Base-by-base conservation (phyloP, 2,797 vertebrate genomes). In the Cuculus canorus region DNA sequence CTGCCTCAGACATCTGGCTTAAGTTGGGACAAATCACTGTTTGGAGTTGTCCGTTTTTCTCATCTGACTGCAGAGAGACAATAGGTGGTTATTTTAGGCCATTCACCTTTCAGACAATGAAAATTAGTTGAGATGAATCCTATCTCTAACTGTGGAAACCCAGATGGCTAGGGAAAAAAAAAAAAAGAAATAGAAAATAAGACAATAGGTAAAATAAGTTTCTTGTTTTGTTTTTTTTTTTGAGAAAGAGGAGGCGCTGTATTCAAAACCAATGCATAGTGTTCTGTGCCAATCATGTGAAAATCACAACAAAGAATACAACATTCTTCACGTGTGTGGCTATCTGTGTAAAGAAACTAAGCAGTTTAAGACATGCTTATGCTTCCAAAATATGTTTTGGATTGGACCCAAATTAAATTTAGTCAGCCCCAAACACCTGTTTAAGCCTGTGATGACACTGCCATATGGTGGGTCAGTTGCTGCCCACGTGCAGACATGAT, bases 101-200 rank as follows among this genome's bases (percentile, higher is more conserved):
- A 95, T 95, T 96, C 95, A 96, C 94, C 84, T 95, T 92, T 94
- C 89, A 92, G 95, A 96, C 96, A 96, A 92, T 0, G 32, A 95
- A 96, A 96, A 95, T 96, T 95, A 96, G 96, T 95, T 91, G 91
- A 95, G 92, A 96, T 93, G 86, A 94, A 96, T 96, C 89, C 89
- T 85, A 66, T 63, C 84, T 94, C 89, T 96, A 96, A 96, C 93
- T 95, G 94, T 87, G 48, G 84, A 93, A 95, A 91, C 91, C 91
- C 96, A 96, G 88, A 96, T 93, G 93, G 92, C 24, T 84, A 33
- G 39, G 59, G 41, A 86, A 8, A 70, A 33, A 27, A 9, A 2
- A 21, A 28, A 43, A 35, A 65, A 47, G 37, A 57, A 41, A 39
- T 17, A 4, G 86, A 59, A 90, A 90, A 77, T 10, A 86, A 78